Conservation (phyloP, 2,888 invertebrate species). For the Acrobasis consociella region DNA sequence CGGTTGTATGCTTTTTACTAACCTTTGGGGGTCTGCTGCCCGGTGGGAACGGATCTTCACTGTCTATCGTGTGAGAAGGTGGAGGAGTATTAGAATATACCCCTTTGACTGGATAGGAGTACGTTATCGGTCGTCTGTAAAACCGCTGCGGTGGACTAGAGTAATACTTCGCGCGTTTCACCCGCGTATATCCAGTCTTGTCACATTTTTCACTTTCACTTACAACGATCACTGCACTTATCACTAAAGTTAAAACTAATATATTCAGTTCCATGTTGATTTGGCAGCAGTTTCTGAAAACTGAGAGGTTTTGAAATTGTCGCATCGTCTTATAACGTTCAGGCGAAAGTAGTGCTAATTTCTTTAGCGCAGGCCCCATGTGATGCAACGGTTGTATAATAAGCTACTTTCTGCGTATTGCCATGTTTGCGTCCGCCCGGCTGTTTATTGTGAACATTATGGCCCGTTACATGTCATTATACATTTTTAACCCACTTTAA, state of each 20-base stretch:
- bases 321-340: slow-evolving; percentile 64
- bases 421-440: not conserved
- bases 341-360: slow-evolving; percentile 72
- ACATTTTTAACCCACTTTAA: slow-evolving; percentile 24
- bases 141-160: slow-evolving; percentile 55
- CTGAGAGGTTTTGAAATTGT: slow-evolving; percentile 62
- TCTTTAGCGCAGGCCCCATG: slow-evolving; percentile 49
- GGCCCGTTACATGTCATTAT: slow-evolving; percentile 25
- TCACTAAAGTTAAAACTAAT: slow-evolving; percentile 37
- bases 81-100: slow-evolving; percentile 65
- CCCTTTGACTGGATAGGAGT: slow-evolving; percentile 45
- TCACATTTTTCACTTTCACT: slow-evolving; percentile 43
- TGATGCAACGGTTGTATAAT: slow-evolving; percentile 28
- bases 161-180: slow-evolving; percentile 65
- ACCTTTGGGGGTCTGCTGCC: slow-evolving; percentile 54
- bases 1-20: slow-evolving; percentile 57
- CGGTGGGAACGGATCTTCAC: slow-evolving; percentile 40
- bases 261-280: slow-evolving; percentile 33
- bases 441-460: slow-evolving; percentile 16
- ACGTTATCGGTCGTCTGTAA: slow-evolving; percentile 56
- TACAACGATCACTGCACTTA: slow-evolving; percentile 45
- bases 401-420: slow-evolving; percentile 1
- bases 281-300: slow-evolving; percentile 47
- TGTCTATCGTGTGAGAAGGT: slow-evolving; percentile 48
- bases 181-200: slow-evolving; percentile 44